phyloP scores from a whole-genome alignment of 2,113 vertebrate genomes.

The Psilopogon haemacephalus region DNA sequence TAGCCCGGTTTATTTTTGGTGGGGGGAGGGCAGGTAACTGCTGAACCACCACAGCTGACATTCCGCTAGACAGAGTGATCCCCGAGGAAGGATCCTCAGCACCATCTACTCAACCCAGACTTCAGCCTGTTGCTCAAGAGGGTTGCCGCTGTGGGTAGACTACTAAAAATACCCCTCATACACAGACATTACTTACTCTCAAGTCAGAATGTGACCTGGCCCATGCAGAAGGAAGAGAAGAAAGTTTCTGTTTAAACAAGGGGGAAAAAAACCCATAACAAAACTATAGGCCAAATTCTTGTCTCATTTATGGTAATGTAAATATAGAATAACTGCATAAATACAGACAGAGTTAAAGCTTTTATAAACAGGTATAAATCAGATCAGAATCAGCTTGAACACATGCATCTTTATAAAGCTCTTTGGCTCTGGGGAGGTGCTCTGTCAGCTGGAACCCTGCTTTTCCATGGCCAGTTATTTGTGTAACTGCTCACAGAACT shows the following conservation, averaged over 20 bases:
- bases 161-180: not conserved
- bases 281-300: not conserved
- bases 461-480: not conserved
- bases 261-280: too few species aligned
- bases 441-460: not conserved
- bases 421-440: not conserved
- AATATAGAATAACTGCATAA: slow-evolving; percentile 33
- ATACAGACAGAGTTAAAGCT: not conserved
- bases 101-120: not conserved
- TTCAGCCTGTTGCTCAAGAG: not conserved
- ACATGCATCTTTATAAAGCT: not conserved
- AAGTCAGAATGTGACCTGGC: slow-evolving; percentile 11
- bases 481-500: not conserved
- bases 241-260: slow-evolving; percentile 5
- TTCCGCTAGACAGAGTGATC: not conserved
- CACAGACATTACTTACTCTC: not conserved
- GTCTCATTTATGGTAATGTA: slow-evolving; percentile 23
- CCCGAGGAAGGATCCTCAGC: not conserved
- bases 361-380: slow-evolving; percentile 50
- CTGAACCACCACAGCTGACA: too few species aligned
- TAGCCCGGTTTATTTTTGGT: too few species aligned
- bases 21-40: too few species aligned
- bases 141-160: not conserved
- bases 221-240: not conserved
- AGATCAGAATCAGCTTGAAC: slow-evolving; percentile 1